Evolutionary conservation across 2,888 invertebrate genomes (phyloP), one percentile per base, ranked within the genome.

Genomic region (Caenorhabditis sp.): DNA sequence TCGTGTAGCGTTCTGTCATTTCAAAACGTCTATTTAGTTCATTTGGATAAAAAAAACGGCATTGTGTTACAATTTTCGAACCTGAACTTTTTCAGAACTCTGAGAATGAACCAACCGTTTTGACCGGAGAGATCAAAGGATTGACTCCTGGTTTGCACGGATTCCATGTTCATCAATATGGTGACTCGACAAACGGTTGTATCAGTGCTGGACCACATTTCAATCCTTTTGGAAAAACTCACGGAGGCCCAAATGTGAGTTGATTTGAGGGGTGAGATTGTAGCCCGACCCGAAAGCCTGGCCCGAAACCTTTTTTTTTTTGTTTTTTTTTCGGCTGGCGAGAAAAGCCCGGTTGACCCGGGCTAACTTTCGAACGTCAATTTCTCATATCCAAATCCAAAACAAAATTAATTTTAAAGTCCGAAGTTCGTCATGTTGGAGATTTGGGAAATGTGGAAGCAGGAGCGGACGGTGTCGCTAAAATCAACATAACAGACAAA

Each of bases 201-300:
- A 73, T 77, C 59, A 81, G 85, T 10, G 88, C 88, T 61, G 88
- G 88, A 1, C 84, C 86, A 14, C 89, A 89, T 77, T 89, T 85
- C 84, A 89, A 89, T 73, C 89, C 89, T 8, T 82, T 81, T 69
- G 79, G 79, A 21, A 83, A 85, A 68, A 85, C 84, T 0, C 89
- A 89, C 71, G 89, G 87, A 5, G 88, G 84, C 53, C 88, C 88
- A n/a, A 66, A 73, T 53, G 85, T 85, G 58, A 27, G 43, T 24
- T 37, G n/a, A n/a, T 31, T 24, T 26, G n/a, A n/a, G n/a, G n/a
- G n/a, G n/a, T n/a, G n/a, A n/a, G n/a, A n/a, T n/a, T n/a, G n/a
- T n/a, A n/a, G n/a, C n/a, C n/a, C n/a, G n/a, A n/a, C n/a, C n/a
- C n/a, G n/a, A n/a, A n/a, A n/a, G n/a, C n/a, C n/a, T n/a, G n/a